These are phyloP conservation scores for Pyrochroa serraticornis DNA, from an alignment of 2,888 invertebrate genomes.

Conservation along the genomic window DNA sequence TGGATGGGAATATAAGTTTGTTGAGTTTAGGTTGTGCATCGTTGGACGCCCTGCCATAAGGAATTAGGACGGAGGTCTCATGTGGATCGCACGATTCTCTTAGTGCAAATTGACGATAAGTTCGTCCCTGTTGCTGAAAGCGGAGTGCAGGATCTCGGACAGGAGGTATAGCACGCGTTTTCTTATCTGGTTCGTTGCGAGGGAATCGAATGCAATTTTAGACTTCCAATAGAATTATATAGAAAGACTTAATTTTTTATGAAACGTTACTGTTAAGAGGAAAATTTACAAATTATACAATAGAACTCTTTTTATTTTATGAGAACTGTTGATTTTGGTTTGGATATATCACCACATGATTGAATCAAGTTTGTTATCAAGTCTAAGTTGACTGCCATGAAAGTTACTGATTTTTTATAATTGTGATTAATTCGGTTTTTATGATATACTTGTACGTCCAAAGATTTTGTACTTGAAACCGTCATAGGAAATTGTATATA, in stretches of 20 bases:
- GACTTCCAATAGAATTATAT: slow-evolving; percentile 27
- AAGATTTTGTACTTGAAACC: slow-evolving; percentile 31
- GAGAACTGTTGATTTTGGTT: too few species aligned
- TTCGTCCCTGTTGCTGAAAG: slow-evolving; percentile 92
- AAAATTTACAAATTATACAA: slow-evolving; percentile 8
- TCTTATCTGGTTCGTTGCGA: slow-evolving; percentile 8
- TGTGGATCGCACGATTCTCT: slow-evolving; percentile 87
- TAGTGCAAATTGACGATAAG: slow-evolving; percentile 91
- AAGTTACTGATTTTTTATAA: slow-evolving; percentile 10
- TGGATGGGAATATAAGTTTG: not conserved
- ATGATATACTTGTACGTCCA: slow-evolving; percentile 29
- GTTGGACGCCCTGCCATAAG: slow-evolving; percentile 92
- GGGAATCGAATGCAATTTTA: slow-evolving; percentile 19
- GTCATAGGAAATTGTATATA: slow-evolving; percentile 27
- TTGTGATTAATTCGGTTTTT: slow-evolving; percentile 22
- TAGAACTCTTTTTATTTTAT: slow-evolving; percentile 4
- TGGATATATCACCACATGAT: too few species aligned
- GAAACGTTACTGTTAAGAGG: slow-evolving; percentile 21
- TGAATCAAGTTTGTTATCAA: not conserved
- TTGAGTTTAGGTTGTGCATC: slow-evolving; percentile 77
- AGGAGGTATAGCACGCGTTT: slow-evolving; percentile 58
- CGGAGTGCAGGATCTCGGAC: slow-evolving; percentile 80
- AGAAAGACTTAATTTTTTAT: slow-evolving; percentile 31
- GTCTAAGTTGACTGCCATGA: slow-evolving; percentile 23
- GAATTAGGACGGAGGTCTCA: slow-evolving; percentile 88